These are phyloP conservation scores for Pomatostomus ruficeps DNA, from an alignment of 2,113 vertebrate genomes.

Conservation along the genomic window DNA sequence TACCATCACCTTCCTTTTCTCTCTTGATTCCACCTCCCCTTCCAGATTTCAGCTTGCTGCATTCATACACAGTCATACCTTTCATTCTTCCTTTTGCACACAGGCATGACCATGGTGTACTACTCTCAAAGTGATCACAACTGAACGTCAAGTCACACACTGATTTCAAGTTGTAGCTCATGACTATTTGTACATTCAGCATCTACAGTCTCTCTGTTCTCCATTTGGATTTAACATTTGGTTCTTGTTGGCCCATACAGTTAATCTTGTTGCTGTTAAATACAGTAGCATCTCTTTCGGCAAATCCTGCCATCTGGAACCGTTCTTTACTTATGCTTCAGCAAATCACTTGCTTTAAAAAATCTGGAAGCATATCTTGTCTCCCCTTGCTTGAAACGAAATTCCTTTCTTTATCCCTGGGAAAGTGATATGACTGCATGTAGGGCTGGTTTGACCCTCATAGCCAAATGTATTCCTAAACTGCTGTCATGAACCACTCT, in stretches of 20 bases:
- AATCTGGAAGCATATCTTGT: background rate
- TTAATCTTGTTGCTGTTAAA: constrained; percentile 29
- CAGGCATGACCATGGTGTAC: background rate
- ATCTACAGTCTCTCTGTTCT: background rate
- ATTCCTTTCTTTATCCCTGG: background rate
- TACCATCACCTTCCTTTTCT: background rate
- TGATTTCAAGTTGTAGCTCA: background rate
- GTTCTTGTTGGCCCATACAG: background rate
- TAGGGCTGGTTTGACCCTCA: background rate
- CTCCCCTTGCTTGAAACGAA: background rate
- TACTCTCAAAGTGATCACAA: background rate
- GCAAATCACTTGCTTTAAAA: background rate
- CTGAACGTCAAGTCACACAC: background rate
- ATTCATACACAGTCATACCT: background rate
- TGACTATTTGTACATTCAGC: background rate
- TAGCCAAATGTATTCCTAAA: background rate
- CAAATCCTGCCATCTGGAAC: constrained; percentile 19
- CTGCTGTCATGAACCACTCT: background rate
- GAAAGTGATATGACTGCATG: background rate
- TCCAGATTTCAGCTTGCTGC: background rate
- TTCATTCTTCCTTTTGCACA: background rate
- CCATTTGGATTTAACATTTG: background rate
- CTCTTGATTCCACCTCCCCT: background rate
- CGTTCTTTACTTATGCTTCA: background rate
- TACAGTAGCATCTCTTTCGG: background rate